Percentiles rank a stretch among this genome's conserved stretches.
Conservation (phyloP, 2,113 vertebrate species). For the Podilymbus podiceps region DNA sequence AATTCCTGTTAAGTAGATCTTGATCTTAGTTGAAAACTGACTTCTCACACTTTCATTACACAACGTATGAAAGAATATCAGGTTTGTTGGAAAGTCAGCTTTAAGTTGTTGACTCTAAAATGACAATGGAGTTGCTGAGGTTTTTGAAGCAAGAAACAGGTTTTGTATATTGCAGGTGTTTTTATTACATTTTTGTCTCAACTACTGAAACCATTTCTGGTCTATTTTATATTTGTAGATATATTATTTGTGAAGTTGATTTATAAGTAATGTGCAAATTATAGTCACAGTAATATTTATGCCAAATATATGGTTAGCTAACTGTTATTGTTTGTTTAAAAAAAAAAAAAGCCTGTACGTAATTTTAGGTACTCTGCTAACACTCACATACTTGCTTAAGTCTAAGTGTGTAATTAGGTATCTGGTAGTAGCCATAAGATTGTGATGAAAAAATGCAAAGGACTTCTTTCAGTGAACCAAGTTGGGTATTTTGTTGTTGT, state of each 20-base stretch:
- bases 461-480: background rate
- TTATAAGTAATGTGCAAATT: background rate
- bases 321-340: background rate
- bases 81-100: background rate
- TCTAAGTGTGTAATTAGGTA: background rate
- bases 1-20: background rate
- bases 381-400: background rate
- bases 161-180: background rate
- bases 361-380: background rate
- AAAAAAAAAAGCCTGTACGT: background rate
- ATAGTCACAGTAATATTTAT: background rate
- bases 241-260: background rate
- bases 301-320: background rate
- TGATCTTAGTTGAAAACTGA: background rate
- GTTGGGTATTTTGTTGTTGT: no score
- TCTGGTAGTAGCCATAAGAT: background rate
- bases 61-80: background rate
- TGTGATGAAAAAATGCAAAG: background rate
- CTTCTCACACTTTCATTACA: background rate
- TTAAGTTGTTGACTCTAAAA: background rate
- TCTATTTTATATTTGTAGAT: background rate
- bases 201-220: background rate
- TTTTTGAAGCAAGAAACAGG: background rate
- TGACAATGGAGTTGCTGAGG: background rate
- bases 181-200: background rate